phyloP scores from a whole-genome alignment of 2,888 invertebrate species.

The Eurois occulta region DNA sequence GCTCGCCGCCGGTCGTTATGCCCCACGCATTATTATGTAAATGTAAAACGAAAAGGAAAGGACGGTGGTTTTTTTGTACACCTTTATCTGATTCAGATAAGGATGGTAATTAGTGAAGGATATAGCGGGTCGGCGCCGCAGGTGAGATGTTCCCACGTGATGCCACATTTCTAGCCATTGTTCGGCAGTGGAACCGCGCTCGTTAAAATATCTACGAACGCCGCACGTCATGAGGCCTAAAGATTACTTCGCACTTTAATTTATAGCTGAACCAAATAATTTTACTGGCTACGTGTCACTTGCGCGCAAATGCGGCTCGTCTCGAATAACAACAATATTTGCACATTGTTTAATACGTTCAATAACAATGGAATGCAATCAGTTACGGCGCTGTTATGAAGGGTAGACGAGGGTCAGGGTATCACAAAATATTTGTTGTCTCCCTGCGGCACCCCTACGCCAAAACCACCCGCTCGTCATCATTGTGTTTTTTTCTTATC shows the following conservation, averaged over 20 bases:
- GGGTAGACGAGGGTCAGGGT: constrained; percentile 81
- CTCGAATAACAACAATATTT: constrained; percentile 76
- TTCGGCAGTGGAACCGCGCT: constrained; percentile 54
- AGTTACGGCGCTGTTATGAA: constrained; percentile 80
- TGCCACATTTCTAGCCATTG: constrained; percentile 63
- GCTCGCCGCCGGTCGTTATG: constrained; percentile 83
- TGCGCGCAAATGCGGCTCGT: constrained; percentile 34
- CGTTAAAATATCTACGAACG: constrained; percentile 56
- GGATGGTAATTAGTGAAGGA: constrained; percentile 86
- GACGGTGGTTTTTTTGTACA: constrained; percentile 79
- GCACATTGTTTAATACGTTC: constrained; percentile 81
- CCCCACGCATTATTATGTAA: constrained; percentile 89
- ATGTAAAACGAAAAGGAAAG: constrained; percentile 87
- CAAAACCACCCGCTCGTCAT: constrained; percentile 77
- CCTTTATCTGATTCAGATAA: constrained; percentile 87
- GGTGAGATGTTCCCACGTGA: constrained; percentile 85
- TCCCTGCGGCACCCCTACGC: constrained; percentile 66
- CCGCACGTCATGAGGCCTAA: constrained; percentile 40
- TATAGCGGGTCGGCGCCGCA: constrained; percentile 77
- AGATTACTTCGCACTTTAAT: constrained; percentile 52
- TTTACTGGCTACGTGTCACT: constrained; percentile 35
- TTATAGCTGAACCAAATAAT: constrained; percentile 40
- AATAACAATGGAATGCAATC: constrained; percentile 87
- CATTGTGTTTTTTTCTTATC: constrained; percentile 82
- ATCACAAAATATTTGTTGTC: constrained; percentile 80